Base-by-base conservation (phyloP, 2,888 invertebrate genomes). In the Spisula solida region DNA sequence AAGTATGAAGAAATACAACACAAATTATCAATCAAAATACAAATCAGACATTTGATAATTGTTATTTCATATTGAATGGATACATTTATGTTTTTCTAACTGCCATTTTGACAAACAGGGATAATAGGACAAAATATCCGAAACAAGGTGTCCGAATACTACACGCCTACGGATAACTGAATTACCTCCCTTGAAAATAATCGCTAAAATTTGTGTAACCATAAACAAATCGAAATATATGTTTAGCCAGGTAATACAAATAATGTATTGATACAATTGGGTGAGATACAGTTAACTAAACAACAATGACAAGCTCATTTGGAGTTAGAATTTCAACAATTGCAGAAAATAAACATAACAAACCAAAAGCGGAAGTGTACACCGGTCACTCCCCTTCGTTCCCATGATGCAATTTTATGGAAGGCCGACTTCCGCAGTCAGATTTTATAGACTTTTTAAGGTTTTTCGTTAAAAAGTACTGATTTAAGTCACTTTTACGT, bases 331-430 rank as follows among this genome's bases (percentile, higher is more conserved):
- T 75, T 16, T 16, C 75, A 31, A 12, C 16, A 75, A 6, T 16
- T 66, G 1, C 18, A 75, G 18, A 75, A 75, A 75, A 75, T 75
- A 75, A 75, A 2, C n/a, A 79, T n/a, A 80, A 80, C 48, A 16
- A 51, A 83, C 66, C 25, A 29, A 70, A 83, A 87, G 82, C 78
- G 87, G 87, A 87, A 87, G 80, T 87, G n/a, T n/a, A 29, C 18
- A 41, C 25, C 34, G 56, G 87, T 87, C 87, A 87, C 87, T 82
- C 87, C 87, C 87, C 87, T 79, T 82, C 82, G 16, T 48, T 78
- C 78, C 81, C 79, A 82, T 34, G 29, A 83, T 83, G 79, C 83
- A 84, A 10, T 34, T 75, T 70, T 56, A 78, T 31, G 82, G 60
- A 82, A 79, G 85, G 85, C 88, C 85, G 86, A 82, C 82, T 51